Evolutionary conservation across 2,113 vertebrate species (phyloP).

Genomic region (Rhadina sibilatrix): DNA sequence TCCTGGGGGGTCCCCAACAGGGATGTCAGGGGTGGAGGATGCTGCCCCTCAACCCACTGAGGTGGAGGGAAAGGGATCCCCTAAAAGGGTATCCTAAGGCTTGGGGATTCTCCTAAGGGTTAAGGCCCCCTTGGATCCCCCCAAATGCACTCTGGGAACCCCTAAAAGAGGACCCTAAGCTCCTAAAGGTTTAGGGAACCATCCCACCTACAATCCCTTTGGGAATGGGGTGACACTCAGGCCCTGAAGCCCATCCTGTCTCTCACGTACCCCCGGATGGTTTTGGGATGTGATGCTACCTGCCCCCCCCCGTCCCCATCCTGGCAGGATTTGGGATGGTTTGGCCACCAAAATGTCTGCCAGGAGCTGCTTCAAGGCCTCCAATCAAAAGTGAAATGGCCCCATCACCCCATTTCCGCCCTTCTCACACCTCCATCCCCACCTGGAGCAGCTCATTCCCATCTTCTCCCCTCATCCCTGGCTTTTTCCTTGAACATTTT

Average conservation of each 20-base stretch:
- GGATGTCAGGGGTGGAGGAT: neutral
- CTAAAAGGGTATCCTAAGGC: neutral
- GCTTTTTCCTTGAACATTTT: neutral
- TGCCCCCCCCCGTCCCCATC: neutral
- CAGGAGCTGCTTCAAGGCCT: neutral
- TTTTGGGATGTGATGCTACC: fast-evolving
- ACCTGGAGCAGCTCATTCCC: neutral
- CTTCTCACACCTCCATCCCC: neutral
- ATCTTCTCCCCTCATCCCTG: neutral
- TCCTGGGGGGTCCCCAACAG: too few species aligned
- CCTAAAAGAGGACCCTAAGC: neutral
- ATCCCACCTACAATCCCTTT: fast-evolving
- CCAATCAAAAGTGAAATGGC: fast-evolving
- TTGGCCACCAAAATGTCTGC: neutral
- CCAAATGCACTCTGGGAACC: neutral
- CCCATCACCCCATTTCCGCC: neutral
- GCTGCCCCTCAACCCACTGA: neutral
- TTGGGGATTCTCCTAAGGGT: neutral
- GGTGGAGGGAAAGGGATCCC: neutral
- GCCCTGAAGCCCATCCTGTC: neutral
- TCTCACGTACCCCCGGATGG: fast-evolving
- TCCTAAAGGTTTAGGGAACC: neutral
- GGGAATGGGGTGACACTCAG: fast-evolving
- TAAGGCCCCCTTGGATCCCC: neutral
- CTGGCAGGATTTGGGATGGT: neutral